Conservation (phyloP, 2,888 invertebrate genomes). For the Drosophila fungiperda region DNA sequence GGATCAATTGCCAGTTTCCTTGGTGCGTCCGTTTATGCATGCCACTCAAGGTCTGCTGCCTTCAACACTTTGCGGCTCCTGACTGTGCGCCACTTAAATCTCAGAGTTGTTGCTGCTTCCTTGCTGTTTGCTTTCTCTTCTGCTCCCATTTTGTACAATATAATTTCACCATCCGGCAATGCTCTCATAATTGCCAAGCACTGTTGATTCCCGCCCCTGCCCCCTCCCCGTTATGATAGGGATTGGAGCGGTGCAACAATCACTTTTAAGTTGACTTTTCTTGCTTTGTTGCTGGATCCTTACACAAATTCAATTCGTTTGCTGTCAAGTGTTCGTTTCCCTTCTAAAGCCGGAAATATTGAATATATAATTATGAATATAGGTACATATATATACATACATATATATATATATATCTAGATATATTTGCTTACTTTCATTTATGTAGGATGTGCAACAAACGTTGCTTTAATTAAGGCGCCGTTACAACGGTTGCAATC, state of each 20-base stretch:
- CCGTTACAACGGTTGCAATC: slow-evolving; percentile 49
- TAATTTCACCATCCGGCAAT: slow-evolving; percentile 72
- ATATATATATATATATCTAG: slow-evolving; percentile 1
- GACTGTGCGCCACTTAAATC: slow-evolving; percentile 56
- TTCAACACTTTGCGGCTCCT: slow-evolving; percentile 54
- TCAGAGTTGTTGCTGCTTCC: slow-evolving; percentile 41
- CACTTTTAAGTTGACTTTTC: slow-evolving; percentile 28
- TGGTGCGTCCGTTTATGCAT: slow-evolving; percentile 48
- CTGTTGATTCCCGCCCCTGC: slow-evolving; percentile 4
- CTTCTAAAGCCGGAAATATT: too few species aligned
- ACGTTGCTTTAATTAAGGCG: slow-evolving; percentile 57
- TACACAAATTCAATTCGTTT: slow-evolving; percentile 3
- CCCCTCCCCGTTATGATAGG: slow-evolving; percentile 10
- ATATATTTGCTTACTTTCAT: neutral
- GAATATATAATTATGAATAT: too few species aligned
- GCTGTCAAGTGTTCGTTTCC: slow-evolving; percentile 70
- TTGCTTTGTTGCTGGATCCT: slow-evolving; percentile 49
- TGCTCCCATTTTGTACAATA: slow-evolving; percentile 64
- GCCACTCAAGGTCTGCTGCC: slow-evolving; percentile 45
- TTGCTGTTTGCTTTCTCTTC: slow-evolving; percentile 70
- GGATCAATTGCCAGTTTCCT: slow-evolving; percentile 59
- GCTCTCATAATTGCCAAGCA: slow-evolving; percentile 52
- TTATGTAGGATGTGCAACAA: neutral
- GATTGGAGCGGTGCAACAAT: slow-evolving; percentile 24
- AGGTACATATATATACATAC: too few species aligned